A percentile compares a stretch with the other conserved stretches of the same genome.
Conservation (phyloP, 92 coral and sea anemone species). For the Epizoanthus rinbou region DNA sequence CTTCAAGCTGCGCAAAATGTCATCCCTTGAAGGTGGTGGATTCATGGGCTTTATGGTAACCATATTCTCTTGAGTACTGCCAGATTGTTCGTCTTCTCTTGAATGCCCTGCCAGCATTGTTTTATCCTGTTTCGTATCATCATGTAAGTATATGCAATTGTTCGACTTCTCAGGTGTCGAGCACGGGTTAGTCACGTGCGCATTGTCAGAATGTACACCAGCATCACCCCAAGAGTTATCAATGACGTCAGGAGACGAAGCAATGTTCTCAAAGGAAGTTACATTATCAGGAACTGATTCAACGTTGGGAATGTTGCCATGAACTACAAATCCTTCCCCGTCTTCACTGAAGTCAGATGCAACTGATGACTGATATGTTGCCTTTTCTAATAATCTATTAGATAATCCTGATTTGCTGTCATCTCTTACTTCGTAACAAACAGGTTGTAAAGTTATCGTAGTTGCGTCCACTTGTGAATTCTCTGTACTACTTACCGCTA, state of each 20-base stretch:
- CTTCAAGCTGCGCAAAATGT: slow-evolving; percentile 57
- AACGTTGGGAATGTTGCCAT: not conserved
- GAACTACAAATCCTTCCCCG: not conserved
- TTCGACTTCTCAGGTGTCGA: not conserved
- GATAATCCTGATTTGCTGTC: too few relatives aligned
- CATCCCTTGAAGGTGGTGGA: slow-evolving; percentile 67
- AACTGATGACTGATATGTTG: too few relatives aligned
- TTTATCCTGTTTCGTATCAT: not conserved
- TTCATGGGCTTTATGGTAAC: slow-evolving; percentile 64
- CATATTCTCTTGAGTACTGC: not conserved
- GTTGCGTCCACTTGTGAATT: not conserved
- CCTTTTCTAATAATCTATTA: too few relatives aligned
- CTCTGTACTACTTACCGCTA: not conserved
- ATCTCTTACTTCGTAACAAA: not conserved
- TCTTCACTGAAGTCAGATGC: not conserved
- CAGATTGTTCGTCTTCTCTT: not conserved
- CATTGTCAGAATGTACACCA: not conserved
- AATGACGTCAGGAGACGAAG: not conserved
- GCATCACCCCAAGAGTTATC: not conserved
- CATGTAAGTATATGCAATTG: not conserved
- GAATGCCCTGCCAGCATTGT: not conserved
- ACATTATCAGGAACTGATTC: not conserved
- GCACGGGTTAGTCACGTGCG: not conserved
- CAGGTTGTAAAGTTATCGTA: too few relatives aligned
- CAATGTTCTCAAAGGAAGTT: not conserved